Evolutionary conservation across 1,140 invertebrate species (phyloP), one percentile per base, ranked within the genome.

Genomic region (Drosophila funebris): DNA sequence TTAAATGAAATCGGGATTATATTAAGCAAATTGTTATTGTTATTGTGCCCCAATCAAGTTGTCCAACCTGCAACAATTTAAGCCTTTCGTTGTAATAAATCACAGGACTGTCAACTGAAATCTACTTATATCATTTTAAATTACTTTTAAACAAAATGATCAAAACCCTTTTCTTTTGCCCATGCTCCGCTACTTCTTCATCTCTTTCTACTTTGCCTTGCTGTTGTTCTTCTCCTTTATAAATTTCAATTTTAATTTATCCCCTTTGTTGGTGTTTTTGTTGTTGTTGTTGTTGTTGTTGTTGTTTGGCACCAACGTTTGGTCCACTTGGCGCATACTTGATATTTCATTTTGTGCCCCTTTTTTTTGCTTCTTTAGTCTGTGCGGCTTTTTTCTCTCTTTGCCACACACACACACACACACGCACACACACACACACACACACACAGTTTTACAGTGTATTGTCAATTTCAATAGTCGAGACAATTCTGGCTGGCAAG

Each of bases 221-320:
- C 9, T 37, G 8, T 50, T 37, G 16, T 33, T 52, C 16, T 68
- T 48, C n/a, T 48, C 36, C 61, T 67, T 75, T 67, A 36, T 37
- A 71, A 57, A 75, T 82, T 81, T 77, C 58, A 71, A 74, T 82
- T 82, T 75, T 75, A 78, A 70, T 72, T 80, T 71, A 74, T 56
- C 76, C 62, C 50, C 27, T 46, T 50, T 37, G 29, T 50, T 64
- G 48, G 14, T 54, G 36, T 41, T 56, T 18, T 43, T 16, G 39
- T 37, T 44, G 31, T n/a, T n/a, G n/a, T 68, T 58, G 63, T 37
- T 52, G 7, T 20, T 44, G 24, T 66, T 6, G 27, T 48, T 63
- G 53, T 16, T 37, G 58, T 48, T 41, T 67, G 41, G 43, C 39
- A 46, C 13, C 41, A 46, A 33, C n/a, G 52, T 20, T 54, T 63